Evolutionary conservation across 2,797 vertebrate species (phyloP), one percentile per base, ranked within the genome.

Genomic region (Liparis tanakae): DNA sequence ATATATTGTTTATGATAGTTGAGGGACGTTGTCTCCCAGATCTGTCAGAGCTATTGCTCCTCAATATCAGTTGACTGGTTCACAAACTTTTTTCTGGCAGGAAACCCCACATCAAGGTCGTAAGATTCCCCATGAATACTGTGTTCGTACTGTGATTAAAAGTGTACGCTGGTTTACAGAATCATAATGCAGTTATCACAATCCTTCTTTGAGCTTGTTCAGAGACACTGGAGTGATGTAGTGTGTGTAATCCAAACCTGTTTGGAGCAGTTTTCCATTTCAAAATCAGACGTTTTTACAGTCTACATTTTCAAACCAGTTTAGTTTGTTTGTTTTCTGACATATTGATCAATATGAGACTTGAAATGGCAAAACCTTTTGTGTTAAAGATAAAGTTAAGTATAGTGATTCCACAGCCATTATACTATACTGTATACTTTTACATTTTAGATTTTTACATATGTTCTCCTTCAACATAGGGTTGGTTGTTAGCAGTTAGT

Each of bases 1-100:
- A 81, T 85, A 81, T 76, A 85, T 85, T 84, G 58, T 33, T 78
- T 22, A 14, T 77, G 87, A 85, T 74, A 53, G 73, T 84, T 88
- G 77, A 79, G 82, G 76, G 77, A 81, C 51, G 53, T 71, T 80
- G 84, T 75, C 66, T 65, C 50, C 72, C 60, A 64, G 76, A 48
- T 76, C 76, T 83, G 78, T 85, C 80, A 69, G 63, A 79, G 48
- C 55, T 59, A 54, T 74, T 37, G 80, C 67, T 64, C 43, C 18
- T 83, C 59, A 63, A 17, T 83, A 76, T 79, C 72, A 78, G 33
- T 61, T 85, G 79, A 77, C 71, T 55, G 44, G 53, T 70, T 81
- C 59, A 44, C 58, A 70, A 80, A 66, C 22, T 55, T 61, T 54
- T 36, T 68, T 79, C 57, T 77, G 79, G 81, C 77, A 79, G 58